phyloP scores from a whole-genome alignment of 2,797 vertebrate species.

The Helicolenus hilgendorfi region DNA sequence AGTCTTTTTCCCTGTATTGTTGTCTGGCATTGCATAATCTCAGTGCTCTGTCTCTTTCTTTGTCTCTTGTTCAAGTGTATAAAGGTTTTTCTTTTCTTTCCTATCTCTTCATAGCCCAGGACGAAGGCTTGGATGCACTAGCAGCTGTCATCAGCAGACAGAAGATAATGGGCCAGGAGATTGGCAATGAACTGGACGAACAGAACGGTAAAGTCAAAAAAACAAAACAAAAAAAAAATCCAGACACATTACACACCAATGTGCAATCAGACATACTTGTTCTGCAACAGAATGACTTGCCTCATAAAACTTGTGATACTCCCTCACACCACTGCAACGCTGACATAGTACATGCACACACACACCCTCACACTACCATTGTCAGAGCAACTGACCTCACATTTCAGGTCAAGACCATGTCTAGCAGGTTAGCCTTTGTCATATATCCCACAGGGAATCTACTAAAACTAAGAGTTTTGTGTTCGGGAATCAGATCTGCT shows the following conservation, averaged over 20 bases:
- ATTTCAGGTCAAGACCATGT: background rate
- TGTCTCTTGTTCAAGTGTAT: background rate
- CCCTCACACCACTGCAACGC: slow-evolving; percentile 38
- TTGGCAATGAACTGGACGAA: slow-evolving; percentile 97
- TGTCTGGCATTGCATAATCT: background rate
- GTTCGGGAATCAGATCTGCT: slow-evolving; percentile 64
- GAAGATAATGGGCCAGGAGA: slow-evolving; percentile 98
- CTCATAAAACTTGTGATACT: slow-evolving; percentile 57
- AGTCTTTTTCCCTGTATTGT: background rate
- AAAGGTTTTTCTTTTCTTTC: background rate
- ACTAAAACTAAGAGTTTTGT: background rate
- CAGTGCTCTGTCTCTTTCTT: background rate
- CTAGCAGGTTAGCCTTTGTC: background rate
- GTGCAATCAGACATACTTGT: slow-evolving; percentile 64
- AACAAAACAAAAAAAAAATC: slow-evolving; percentile 44
- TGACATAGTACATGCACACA: background rate
- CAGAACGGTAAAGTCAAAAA: slow-evolving; percentile 94
- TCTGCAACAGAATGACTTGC: slow-evolving; percentile 62
- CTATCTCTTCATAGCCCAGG: slow-evolving; percentile 91
- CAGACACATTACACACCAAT: slow-evolving; percentile 54
- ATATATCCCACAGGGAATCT: background rate
- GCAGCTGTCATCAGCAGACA: slow-evolving; percentile 95
- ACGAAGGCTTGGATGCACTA: slow-evolving; percentile 96
- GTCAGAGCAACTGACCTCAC: slow-evolving; percentile 36
- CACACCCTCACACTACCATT: background rate